Percentiles rank a stretch among this genome's conserved stretches.
These are phyloP conservation scores for Myocastor coypus DNA, from an alignment of 2,113 vertebrate genomes.

Conservation along the genomic window DNA sequence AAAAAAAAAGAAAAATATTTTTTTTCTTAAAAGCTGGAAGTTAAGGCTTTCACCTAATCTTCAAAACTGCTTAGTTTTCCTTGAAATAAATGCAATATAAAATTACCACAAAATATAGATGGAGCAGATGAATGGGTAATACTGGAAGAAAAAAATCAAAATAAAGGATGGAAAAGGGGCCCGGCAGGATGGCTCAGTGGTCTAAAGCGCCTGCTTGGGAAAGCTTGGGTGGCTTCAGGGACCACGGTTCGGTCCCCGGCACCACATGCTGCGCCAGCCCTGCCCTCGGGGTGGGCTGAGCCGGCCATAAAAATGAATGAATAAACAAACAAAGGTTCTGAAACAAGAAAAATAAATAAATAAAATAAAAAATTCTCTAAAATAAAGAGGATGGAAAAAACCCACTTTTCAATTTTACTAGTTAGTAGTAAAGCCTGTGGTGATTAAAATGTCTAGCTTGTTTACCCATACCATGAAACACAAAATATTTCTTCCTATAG, in stretches of 20 bases:
- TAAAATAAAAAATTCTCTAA: too few relatives aligned
- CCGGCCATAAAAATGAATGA: too few relatives aligned
- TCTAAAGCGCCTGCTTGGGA: too few relatives aligned
- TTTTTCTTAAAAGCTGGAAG: not conserved
- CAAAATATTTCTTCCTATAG: not conserved
- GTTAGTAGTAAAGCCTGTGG: not conserved
- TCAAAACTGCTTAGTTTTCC: not conserved
- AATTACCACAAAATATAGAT: not conserved
- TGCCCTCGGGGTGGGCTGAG: too few relatives aligned
- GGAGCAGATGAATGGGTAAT: not conserved
- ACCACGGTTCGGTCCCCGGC: too few relatives aligned
- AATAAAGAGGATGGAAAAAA: not conserved
- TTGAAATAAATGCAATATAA: slow-evolving; percentile 1
- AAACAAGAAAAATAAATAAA: too few relatives aligned
- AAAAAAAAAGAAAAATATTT: too few relatives aligned
- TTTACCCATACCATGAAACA: not conserved
- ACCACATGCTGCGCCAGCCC: too few relatives aligned
- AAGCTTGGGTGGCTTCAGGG: too few relatives aligned
- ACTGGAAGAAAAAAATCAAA: slow-evolving; percentile 23
- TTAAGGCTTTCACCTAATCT: slow-evolving; percentile 14
- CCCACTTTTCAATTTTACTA: not conserved
- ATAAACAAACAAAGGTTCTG: too few relatives aligned
- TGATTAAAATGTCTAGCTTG: not conserved
- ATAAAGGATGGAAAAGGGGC: not conserved
- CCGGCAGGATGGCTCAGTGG: too few relatives aligned